Evolutionary conservation across 2,113 vertebrate genomes (phyloP).

Genomic region (Pachypanchax playfairii): DNA sequence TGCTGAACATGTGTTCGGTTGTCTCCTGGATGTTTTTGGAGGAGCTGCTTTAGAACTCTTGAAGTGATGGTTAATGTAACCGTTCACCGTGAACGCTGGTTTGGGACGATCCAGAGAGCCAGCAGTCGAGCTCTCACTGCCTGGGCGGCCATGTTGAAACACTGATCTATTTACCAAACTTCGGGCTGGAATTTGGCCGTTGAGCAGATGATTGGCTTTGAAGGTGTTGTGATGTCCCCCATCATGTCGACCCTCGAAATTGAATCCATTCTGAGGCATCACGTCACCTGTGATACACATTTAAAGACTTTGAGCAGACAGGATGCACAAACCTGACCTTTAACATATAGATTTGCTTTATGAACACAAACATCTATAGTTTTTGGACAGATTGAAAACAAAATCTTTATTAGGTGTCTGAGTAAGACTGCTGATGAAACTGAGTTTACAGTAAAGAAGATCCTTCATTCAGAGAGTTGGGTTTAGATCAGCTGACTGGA

Average conservation of each 20-base stretch:
- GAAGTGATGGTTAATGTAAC: conserved; percentile 17
- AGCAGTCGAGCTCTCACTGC: not conserved
- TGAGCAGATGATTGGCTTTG: not conserved
- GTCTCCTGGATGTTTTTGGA: not conserved
- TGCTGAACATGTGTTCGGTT: not conserved
- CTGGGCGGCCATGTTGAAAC: not conserved
- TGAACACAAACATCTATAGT: too few relatives aligned
- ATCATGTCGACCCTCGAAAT: conserved; percentile 3
- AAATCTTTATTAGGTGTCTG: not conserved
- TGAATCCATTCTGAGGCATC: conserved; percentile 43
- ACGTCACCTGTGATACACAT: conserved; percentile 25
- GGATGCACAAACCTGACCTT: too few relatives aligned
- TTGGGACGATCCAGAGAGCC: conserved; percentile 1
- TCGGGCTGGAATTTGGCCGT: not conserved
- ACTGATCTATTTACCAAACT: conserved; percentile 21
- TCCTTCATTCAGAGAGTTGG: too few relatives aligned
- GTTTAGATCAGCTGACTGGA: too few relatives aligned
- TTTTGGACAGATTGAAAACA: too few relatives aligned
- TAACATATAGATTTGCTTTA: too few relatives aligned
- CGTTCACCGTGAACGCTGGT: conserved; percentile 14
- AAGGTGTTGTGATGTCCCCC: not conserved
- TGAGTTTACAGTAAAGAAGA: too few relatives aligned
- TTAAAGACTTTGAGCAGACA: not conserved
- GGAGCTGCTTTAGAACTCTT: not conserved
- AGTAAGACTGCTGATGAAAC: too few relatives aligned